Base-by-base conservation (phyloP, 2,113 vertebrate species). In the Agelaius tricolor region DNA sequence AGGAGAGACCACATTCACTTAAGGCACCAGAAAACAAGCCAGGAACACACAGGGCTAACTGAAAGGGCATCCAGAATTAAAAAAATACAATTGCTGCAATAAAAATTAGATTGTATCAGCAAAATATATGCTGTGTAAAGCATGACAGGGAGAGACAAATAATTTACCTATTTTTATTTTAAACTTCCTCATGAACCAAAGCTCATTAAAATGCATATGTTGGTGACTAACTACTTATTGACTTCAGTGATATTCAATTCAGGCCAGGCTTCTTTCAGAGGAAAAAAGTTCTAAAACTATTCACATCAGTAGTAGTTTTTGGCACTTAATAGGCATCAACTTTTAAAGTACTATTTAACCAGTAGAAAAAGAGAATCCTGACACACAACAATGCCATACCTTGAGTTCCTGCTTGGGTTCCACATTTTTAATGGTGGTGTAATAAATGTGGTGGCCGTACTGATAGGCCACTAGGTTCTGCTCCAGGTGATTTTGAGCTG, bases 391-490 rank as follows among this genome's bases (percentile, higher is more conserved):
- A 68, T 10, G 41, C 43, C 63, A 31, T 97, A 99, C 99, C 99
- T 99, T 99, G 41, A 99, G 99, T 41, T 99, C 99, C 93, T 99
- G 99, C 95, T 99, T 99, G 87, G 99, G 99, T 54, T 99, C 99
- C 86, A 99, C 98, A 1, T 99, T 99, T 97, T 99, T 99, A 94
- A 99, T 99, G 27, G 99, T 99, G 10, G 99, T 99, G 90, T 99
- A 99, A 94, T 99, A 99, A 87, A 99, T 99, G 13, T 99, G 99
- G 5, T 99, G 98, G 84, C 99, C 99, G 0, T 99, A 99, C 86
- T 99, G 99, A 95, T 99, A 99, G 1, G 99, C 99, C 58, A 99
- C 99, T 93, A 99, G 97, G 96, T 99, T 99, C 98, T 99, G 99
- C 91, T 99, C 99, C 94, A 99, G 94, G 86, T 99, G 99, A 91